Evolutionary conservation across 2,888 invertebrate genomes (phyloP).

Genomic region (Onthophagus sagittarius): DNA sequence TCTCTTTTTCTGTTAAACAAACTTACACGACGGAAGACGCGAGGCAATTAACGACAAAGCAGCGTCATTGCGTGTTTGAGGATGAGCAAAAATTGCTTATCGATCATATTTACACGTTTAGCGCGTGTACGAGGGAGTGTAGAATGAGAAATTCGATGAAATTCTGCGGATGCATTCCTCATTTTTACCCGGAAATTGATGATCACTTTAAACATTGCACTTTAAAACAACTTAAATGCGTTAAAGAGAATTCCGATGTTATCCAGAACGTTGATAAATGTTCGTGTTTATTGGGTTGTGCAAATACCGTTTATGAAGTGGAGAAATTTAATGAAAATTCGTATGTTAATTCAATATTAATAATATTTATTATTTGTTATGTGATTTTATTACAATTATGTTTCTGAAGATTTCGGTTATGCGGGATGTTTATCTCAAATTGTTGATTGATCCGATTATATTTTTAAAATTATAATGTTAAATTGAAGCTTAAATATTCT

Average conservation of each 20-base stretch:
- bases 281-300: conserved; percentile 68
- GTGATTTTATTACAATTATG: too few relatives aligned
- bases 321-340: conserved; percentile 65
- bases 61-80: conserved; percentile 69
- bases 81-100: conserved; percentile 62
- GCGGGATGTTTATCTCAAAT: too few relatives aligned
- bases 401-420: too few relatives aligned
- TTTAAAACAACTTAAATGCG: conserved; percentile 57
- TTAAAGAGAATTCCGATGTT: conserved; percentile 52
- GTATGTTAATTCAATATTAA: conserved; percentile 42
- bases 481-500: too few relatives aligned
- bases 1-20: conserved; percentile 68
- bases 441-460: too few relatives aligned
- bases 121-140: conserved; percentile 71
- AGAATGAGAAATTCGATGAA: conserved; percentile 62
- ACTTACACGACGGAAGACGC: conserved; percentile 76
- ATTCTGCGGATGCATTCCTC: conserved; percentile 67
- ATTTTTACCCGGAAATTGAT: conserved; percentile 62
- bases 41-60: conserved; percentile 61
- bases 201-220: conserved; percentile 54
- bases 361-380: neutral
- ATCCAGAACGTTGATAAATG: conserved; percentile 62
- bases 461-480: too few relatives aligned
- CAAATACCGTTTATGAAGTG: conserved; percentile 71
- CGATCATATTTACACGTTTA: conserved; percentile 61